Percentiles rank a stretch among this genome's conserved stretches.
Conservation (phyloP, 1,140 invertebrate species). For the Ectropis grisescens region DNA sequence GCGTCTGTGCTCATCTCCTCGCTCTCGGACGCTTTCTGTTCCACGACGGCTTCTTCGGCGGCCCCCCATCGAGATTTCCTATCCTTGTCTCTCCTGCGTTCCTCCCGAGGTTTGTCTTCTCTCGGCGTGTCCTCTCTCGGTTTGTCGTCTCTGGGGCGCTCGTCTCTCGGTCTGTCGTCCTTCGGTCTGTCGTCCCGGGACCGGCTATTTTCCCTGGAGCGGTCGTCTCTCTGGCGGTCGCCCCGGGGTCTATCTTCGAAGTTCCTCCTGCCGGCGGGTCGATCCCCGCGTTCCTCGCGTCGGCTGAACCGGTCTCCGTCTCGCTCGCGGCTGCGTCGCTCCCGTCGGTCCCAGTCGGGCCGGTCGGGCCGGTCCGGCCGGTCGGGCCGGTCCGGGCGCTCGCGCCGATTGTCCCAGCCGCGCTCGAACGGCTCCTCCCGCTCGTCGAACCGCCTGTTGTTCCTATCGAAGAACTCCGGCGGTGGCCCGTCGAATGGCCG, state of each 20-base stretch:
- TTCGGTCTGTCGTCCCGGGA: not conserved
- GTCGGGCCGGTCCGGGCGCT: slow-evolving; percentile 31
- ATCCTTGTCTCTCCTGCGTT: too few species aligned
- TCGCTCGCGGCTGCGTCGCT: slow-evolving; percentile 24
- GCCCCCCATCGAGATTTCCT: slow-evolving; percentile 59
- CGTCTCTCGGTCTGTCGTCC: too few species aligned
- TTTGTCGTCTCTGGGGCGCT: slow-evolving; percentile 3
- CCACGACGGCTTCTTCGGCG: slow-evolving; percentile 25
- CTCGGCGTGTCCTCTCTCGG: too few species aligned
- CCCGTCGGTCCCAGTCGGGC: slow-evolving; percentile 47
- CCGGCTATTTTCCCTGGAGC: not conserved
- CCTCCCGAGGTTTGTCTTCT: not conserved
- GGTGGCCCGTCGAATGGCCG: slow-evolving; percentile 34
- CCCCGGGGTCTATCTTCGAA: slow-evolving; percentile 9
- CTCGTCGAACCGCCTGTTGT: slow-evolving; percentile 43
- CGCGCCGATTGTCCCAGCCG: slow-evolving; percentile 43
- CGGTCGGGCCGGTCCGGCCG: slow-evolving; percentile 46
- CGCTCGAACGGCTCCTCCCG: slow-evolving; percentile 45
- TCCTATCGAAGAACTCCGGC: slow-evolving; percentile 50
- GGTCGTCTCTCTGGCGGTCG: slow-evolving; percentile 1
- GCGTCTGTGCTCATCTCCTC: too few species aligned
- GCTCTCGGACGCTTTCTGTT: not conserved
- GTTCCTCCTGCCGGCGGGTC: slow-evolving; percentile 5
- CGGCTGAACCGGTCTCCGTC: slow-evolving; percentile 21
- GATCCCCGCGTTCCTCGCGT: slow-evolving; percentile 15